A percentile compares a stretch with the other conserved stretches of the same genome.
Evolutionary conservation across 2,113 vertebrate species (phyloP).

Genomic region (Diphyllodes magnificus): DNA sequence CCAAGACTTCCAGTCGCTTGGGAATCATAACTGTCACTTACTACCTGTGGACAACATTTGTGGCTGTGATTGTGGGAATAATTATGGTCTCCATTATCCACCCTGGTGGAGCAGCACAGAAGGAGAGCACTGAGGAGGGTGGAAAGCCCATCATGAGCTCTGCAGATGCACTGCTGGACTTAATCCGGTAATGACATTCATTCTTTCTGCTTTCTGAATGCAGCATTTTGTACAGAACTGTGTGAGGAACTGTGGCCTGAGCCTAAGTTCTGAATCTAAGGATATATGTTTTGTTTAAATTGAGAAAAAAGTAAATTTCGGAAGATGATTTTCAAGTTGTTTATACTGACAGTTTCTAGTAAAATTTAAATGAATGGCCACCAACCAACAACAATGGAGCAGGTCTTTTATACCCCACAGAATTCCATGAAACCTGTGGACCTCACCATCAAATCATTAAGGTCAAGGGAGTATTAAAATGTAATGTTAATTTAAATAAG

Average conservation of each 20-base stretch:
- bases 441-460: background rate
- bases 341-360: background rate
- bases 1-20: constrained; percentile 94
- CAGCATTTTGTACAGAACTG: background rate
- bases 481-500: background rate
- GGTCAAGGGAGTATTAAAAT: background rate
- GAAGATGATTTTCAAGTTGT: background rate
- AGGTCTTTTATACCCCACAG: background rate
- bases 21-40: constrained; percentile 96
- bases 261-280: background rate
- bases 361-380: background rate
- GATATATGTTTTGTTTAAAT: background rate
- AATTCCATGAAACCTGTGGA: background rate
- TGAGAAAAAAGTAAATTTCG: background rate
- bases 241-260: background rate
- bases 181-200: constrained; percentile 82
- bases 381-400: background rate
- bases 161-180: constrained; percentile 92
- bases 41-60: constrained; percentile 97
- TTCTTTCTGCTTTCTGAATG: background rate
- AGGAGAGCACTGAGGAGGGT: constrained; percentile 85
- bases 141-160: constrained; percentile 95
- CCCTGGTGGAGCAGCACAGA: constrained; percentile 91
- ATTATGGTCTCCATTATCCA: constrained; percentile 96
- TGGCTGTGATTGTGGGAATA: constrained; percentile 95